Evolutionary conservation across 2,797 vertebrate genomes (phyloP), one percentile per base, ranked within the genome.

Genomic region (Acestrorhynchus altus): DNA sequence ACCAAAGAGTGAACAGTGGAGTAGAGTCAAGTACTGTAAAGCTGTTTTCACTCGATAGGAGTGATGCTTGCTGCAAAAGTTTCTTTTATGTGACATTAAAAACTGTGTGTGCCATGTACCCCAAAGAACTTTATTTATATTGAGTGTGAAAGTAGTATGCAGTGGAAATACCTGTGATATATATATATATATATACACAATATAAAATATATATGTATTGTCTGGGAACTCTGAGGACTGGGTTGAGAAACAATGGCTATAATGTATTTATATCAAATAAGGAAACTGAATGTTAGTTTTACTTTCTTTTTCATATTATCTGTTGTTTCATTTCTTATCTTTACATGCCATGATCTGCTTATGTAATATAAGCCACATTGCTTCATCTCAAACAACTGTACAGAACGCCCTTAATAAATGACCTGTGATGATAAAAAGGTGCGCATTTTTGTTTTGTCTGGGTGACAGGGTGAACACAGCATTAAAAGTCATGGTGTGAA

Each of bases 381-480:
- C 24, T n/a, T 42, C 31, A 44, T n/a, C 20, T 46, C n/a, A 22
- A 18, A 18, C 20, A 39, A 46, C 31, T 77, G 31, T 71, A 46
- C 46, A 52, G 8, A 63, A 18, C 46, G 24, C 11, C 66, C 44
- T 22, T 11, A 18, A 78, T 72, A 65, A 65, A 65, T 52, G 7
- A n/a, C 13, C 46, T 57, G 46, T 39, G 6, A 26, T 20, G 7
- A 15, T n/a, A 18, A 44, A 52, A 20, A 4, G 1, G 22, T 6
- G 35, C 28, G 16, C 8, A 4, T 9, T 11, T 54, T 54, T 65
- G 6, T 46, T 4, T 13, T 20, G 35, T 5, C 4, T 18, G 18
- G 9, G 61, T 12, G 22, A 63, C 24, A 11, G 16, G 9, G 73
- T 24, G 16, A 61, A 18, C 28, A 10, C 3, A 1, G 4, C 8